Evolutionary conservation across 2,888 invertebrate species (phyloP).

Genomic region (Amphimallon solstitiale): DNA sequence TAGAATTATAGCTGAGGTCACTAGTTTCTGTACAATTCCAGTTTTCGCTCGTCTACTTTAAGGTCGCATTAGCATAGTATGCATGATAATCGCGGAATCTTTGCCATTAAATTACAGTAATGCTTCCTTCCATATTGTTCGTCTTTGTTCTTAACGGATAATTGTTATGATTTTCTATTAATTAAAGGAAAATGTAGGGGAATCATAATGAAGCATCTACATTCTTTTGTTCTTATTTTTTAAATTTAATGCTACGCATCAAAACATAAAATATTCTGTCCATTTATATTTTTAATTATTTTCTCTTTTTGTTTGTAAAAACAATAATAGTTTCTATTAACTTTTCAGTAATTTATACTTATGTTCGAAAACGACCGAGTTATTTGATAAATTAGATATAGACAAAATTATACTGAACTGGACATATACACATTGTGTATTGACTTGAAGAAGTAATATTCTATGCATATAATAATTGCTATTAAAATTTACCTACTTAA

Average conservation of each 20-base stretch:
- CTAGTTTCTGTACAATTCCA: constrained; percentile 17
- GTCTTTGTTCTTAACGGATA: constrained; percentile 5
- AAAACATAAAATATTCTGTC: not conserved
- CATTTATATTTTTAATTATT: not conserved
- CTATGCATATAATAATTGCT: no score
- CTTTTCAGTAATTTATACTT: no score
- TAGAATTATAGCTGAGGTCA: constrained; percentile 35
- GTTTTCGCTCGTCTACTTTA: constrained; percentile 17
- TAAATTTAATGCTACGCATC: not conserved
- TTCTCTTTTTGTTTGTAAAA: no score
- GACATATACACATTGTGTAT: no score
- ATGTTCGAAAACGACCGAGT: no score
- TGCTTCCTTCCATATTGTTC: constrained; percentile 26
- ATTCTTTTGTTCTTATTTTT: not conserved
- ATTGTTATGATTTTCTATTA: not conserved
- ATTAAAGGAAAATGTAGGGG: not conserved
- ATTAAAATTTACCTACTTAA: no score
- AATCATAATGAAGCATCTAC: not conserved
- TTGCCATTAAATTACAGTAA: constrained; percentile 31
- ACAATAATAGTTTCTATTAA: no score
- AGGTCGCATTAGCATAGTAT: constrained; percentile 37
- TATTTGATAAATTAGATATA: no score
- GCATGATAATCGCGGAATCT: constrained; percentile 35
- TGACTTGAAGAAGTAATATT: no score
- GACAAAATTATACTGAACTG: no score